A percentile compares a stretch with the other conserved stretches of the same genome.
Conservation (phyloP, 2,113 vertebrate species). For the Perccottus glenii region DNA sequence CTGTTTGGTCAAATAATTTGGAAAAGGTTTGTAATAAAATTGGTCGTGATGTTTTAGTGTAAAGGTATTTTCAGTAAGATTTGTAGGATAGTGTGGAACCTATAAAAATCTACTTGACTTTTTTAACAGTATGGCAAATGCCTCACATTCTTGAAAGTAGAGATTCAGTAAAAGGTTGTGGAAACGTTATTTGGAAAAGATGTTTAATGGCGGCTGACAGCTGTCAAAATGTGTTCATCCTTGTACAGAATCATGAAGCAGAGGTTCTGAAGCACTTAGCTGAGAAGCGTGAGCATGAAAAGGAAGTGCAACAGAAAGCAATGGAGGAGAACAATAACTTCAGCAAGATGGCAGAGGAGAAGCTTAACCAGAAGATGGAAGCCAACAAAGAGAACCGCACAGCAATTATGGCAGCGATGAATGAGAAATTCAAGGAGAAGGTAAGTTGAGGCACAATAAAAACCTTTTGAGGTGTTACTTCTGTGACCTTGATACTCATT, state of each 20-base stretch:
- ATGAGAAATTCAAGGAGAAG: slow-evolving; percentile 96
- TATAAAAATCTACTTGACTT: no score
- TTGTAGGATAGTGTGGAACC: no score
- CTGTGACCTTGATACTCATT: background rate
- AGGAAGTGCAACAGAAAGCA: slow-evolving; percentile 95
- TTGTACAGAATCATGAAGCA: slow-evolving; percentile 89
- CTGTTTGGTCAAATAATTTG: no score
- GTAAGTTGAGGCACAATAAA: slow-evolving; percentile 57
- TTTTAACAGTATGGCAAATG: no score
- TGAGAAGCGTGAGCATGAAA: slow-evolving; percentile 95
- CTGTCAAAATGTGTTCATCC: background rate
- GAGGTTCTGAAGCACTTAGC: slow-evolving; percentile 96
- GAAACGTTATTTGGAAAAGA: no score
- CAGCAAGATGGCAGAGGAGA: slow-evolving; percentile 98
- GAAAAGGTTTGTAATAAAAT: no score
- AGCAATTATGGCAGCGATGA: slow-evolving; percentile 93
- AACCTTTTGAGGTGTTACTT: background rate
- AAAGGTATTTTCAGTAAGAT: no score
- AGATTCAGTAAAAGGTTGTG: no score
- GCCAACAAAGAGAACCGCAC: slow-evolving; percentile 96
- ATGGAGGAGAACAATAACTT: slow-evolving; percentile 98
- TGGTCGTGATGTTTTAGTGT: no score
- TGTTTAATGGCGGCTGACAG: no score
- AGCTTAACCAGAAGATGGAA: slow-evolving; percentile 98
- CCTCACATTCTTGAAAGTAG: no score